These are phyloP conservation scores for Lucilia sericata DNA, from an alignment of 1,140 invertebrate genomes.

Conservation along the genomic window DNA sequence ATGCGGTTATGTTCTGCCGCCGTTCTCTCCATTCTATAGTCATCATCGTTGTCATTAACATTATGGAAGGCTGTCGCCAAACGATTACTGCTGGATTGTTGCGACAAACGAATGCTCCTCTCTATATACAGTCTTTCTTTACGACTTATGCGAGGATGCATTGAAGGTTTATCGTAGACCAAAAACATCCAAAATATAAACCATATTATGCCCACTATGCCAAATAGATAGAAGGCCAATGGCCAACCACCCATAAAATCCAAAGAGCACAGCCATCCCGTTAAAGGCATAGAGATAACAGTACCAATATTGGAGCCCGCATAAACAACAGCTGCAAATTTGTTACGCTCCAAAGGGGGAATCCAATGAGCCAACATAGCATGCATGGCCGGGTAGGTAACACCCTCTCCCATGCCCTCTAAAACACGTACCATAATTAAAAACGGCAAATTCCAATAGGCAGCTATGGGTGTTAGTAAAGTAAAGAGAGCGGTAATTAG, in stretches of 20 bases:
- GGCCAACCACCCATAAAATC: slow-evolving; percentile 81
- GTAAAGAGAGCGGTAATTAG: slow-evolving; percentile 83
- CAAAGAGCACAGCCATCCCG: slow-evolving; percentile 79
- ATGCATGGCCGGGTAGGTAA: slow-evolving; percentile 87
- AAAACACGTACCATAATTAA: slow-evolving; percentile 84
- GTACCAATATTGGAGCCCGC: slow-evolving; percentile 79
- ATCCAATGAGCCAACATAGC: slow-evolving; percentile 86
- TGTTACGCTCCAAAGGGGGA: slow-evolving; percentile 82
- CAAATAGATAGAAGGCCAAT: slow-evolving; percentile 83
- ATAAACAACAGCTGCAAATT: slow-evolving; percentile 84
- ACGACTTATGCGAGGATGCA: slow-evolving; percentile 82
- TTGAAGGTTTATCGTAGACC: slow-evolving; percentile 80
- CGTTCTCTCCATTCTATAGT: slow-evolving; percentile 10
- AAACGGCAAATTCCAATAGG: slow-evolving; percentile 76
- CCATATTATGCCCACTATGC: slow-evolving; percentile 82
- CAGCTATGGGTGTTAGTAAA: slow-evolving; percentile 79
- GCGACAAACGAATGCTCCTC: slow-evolving; percentile 69
- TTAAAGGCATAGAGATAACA: slow-evolving; percentile 79
- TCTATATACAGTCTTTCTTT: slow-evolving; percentile 78
- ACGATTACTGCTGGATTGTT: slow-evolving; percentile 49
- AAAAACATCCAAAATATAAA: slow-evolving; percentile 80
- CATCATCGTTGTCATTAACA: slow-evolving; percentile 25
- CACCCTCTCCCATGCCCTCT: slow-evolving; percentile 89
- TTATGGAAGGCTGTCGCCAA: slow-evolving; percentile 44
- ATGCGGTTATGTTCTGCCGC: slow-evolving; percentile 56